Percentiles rank a stretch among this genome's conserved stretches.
Conservation (phyloP, 2,888 invertebrate genomes). For the Hypomecis atomaria region DNA sequence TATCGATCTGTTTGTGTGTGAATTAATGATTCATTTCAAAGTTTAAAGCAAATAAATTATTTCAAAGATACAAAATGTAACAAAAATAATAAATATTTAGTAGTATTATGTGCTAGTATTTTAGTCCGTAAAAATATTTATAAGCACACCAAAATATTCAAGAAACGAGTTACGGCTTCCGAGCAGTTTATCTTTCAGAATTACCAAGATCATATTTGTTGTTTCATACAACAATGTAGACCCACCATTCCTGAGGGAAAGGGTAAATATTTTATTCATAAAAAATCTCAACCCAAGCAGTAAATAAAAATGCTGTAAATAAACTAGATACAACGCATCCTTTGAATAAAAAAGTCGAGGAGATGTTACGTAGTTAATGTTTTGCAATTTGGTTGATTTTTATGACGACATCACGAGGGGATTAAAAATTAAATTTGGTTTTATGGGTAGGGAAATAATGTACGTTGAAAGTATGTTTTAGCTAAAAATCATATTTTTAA, state of each 20-base stretch:
- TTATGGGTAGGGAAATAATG: neutral
- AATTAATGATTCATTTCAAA: slow-evolving; percentile 26
- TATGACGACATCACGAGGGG: neutral
- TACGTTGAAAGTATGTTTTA: neutral
- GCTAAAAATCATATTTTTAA: no score
- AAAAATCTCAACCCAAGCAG: slow-evolving; percentile 41
- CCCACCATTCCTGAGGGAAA: slow-evolving; percentile 26
- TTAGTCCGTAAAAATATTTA: slow-evolving; percentile 35
- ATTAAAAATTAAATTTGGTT: neutral
- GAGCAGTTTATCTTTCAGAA: slow-evolving; percentile 16
- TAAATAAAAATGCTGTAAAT: slow-evolving; percentile 45
- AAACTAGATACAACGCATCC: slow-evolving; percentile 54
- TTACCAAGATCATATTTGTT: slow-evolving; percentile 25
- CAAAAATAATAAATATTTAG: no score
- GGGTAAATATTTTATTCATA: slow-evolving; percentile 45
- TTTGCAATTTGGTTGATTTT: neutral
- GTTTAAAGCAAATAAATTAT: no score
- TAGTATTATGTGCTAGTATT: no score
- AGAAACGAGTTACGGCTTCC: slow-evolving; percentile 40
- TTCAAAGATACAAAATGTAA: no score
- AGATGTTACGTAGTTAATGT: slow-evolving; percentile 8
- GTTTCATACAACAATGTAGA: slow-evolving; percentile 20
- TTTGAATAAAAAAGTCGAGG: slow-evolving; percentile 34
- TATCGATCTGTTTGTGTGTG: slow-evolving; percentile 43
- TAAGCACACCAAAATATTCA: slow-evolving; percentile 52